Conservation (phyloP, 2,888 invertebrate species). For the Drosophila sordidapex region DNA sequence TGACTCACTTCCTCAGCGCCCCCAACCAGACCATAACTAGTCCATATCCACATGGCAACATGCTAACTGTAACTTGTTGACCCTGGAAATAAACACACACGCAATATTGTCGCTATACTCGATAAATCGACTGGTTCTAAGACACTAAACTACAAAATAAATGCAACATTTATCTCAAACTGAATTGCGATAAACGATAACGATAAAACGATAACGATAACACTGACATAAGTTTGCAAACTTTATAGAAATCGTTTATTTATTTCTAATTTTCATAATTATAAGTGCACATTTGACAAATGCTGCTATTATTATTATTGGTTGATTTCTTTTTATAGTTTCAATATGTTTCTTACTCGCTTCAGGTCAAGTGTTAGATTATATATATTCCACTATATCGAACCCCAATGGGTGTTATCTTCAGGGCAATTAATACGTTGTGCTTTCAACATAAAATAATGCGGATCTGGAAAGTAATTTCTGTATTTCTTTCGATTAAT, state of each 20-base stretch:
- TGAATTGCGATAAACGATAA: neutral
- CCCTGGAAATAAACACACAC: conserved; percentile 52
- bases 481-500: neutral
- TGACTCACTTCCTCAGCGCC: conserved; percentile 1
- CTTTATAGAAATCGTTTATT: neutral
- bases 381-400: too few species aligned
- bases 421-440: too few species aligned
- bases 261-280: neutral
- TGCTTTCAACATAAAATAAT: neutral
- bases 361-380: too few species aligned
- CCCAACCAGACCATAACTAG: conserved; percentile 5
- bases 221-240: rapidly evolving
- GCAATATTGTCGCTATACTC: conserved; percentile 5
- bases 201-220: too few species aligned
- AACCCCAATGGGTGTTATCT: too few species aligned
- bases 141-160: conserved; percentile 25
- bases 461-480: neutral
- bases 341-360: too few species aligned
- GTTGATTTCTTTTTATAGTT: too few species aligned
- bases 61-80: conserved; percentile 63
- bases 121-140: conserved; percentile 18
- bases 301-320: neutral
- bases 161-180: neutral
- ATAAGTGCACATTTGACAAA: neutral
- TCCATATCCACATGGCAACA: neutral